Evolutionary conservation across 2,797 vertebrate genomes (phyloP).

Genomic region (Oryzias dopingdopingensis): DNA sequence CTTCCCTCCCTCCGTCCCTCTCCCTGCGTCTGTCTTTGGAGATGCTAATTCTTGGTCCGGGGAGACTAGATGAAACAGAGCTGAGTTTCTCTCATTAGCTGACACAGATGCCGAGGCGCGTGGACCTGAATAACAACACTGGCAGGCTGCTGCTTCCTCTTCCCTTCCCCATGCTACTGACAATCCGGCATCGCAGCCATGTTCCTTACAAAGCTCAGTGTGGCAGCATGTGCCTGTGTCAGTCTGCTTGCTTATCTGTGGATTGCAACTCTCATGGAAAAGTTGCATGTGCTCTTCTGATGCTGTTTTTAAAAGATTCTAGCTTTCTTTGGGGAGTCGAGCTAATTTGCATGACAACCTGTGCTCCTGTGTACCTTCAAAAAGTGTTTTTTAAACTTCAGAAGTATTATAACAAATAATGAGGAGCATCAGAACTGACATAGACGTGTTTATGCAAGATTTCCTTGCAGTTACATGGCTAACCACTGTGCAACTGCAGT

Average conservation of each 20-base stretch:
- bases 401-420: constrained; percentile 21
- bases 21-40: constrained; percentile 76
- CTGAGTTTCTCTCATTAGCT: constrained; percentile 81
- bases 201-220: constrained; percentile 54
- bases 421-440: constrained; percentile 1
- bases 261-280: constrained; percentile 60
- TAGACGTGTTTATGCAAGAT: constrained; percentile 18
- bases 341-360: constrained; percentile 34
- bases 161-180: constrained; percentile 69
- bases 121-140: constrained; percentile 80
- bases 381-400: constrained; percentile 16
- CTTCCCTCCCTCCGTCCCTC: constrained; percentile 56
- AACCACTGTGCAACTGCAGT: background rate
- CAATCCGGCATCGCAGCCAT: constrained; percentile 67
- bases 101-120: constrained; percentile 79
- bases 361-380: constrained; percentile 34
- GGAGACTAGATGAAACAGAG: constrained; percentile 80
- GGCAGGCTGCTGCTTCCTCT: constrained; percentile 70
- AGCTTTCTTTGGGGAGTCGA: constrained; percentile 37
- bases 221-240: constrained; percentile 18
- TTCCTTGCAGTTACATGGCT: constrained; percentile 7
- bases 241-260: constrained; percentile 38
- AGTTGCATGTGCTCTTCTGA: constrained; percentile 48
- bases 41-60: constrained; percentile 79
- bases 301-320: constrained; percentile 43